These are phyloP conservation scores for Polydrusus tereticollis DNA, from an alignment of 2,888 invertebrate genomes.

Conservation along the genomic window DNA sequence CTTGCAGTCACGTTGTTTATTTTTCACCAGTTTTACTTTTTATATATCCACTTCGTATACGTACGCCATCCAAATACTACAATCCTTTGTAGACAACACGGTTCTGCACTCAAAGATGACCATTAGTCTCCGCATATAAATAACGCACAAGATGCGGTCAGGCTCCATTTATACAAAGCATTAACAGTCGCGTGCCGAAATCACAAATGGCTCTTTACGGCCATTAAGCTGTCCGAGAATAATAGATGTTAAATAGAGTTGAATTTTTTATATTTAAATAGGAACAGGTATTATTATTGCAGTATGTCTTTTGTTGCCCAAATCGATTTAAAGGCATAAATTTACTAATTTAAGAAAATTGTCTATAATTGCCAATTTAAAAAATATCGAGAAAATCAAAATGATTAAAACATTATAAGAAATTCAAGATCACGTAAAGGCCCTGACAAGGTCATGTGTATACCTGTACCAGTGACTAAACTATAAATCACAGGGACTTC, in stretches of 20 bases:
- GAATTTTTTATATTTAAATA: conserved; percentile 5
- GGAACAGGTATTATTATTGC: background rate
- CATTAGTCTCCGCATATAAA: conserved; percentile 46
- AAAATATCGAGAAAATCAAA: too few relatives aligned
- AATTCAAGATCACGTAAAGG: too few relatives aligned
- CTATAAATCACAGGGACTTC: too few relatives aligned
- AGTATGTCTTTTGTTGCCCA: background rate
- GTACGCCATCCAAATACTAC: conserved; percentile 24
- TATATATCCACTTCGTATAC: background rate
- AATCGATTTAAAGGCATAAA: background rate
- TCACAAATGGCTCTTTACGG: conserved; percentile 45
- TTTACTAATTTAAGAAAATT: too few relatives aligned
- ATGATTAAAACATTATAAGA: too few relatives aligned
- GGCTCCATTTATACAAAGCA: conserved; percentile 47
- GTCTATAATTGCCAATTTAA: too few relatives aligned
- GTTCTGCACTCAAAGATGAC: conserved; percentile 48
- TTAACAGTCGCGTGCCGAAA: conserved; percentile 47
- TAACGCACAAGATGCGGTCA: conserved; percentile 42
- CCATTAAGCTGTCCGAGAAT: conserved; percentile 43
- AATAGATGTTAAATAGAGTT: conserved; percentile 42
- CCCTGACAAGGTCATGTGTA: too few relatives aligned
- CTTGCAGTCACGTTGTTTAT: background rate
- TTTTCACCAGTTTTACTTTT: background rate
- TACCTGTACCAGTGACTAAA: too few relatives aligned
- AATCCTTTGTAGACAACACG: conserved; percentile 46